These are phyloP conservation scores for Lochmaea capreae DNA, from an alignment of 2,888 invertebrate species.

Conservation along the genomic window DNA sequence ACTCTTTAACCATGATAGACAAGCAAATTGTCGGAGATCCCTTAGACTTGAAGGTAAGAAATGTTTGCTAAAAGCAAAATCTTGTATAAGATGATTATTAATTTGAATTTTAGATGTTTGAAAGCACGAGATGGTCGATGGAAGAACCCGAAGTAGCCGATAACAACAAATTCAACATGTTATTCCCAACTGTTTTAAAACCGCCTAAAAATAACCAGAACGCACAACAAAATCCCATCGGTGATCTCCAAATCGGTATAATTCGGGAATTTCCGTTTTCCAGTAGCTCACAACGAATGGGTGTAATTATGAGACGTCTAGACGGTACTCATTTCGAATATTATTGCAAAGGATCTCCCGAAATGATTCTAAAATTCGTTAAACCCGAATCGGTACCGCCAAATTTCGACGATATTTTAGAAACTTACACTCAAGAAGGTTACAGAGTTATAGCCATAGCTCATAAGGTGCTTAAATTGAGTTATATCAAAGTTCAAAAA, in stretches of 20 bases:
- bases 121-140: constrained; percentile 90
- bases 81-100: no score
- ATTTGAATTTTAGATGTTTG: constrained; percentile 81
- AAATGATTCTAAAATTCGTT: constrained; percentile 87
- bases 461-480: constrained; percentile 77
- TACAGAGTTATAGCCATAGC: constrained; percentile 93
- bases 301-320: constrained; percentile 84
- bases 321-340: constrained; percentile 65
- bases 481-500: constrained; percentile 79
- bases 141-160: constrained; percentile 91
- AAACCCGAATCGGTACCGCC: constrained; percentile 81
- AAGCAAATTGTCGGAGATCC: constrained; percentile 93
- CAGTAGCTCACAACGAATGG: constrained; percentile 89
- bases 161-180: constrained; percentile 84
- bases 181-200: constrained; percentile 88
- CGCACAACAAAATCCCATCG: constrained; percentile 50
- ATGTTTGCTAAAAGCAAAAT: background rate
- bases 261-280: constrained; percentile 81
- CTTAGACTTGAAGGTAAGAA: constrained; percentile 83
- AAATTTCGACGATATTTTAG: constrained; percentile 81
- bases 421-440: constrained; percentile 90
- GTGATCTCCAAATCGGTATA: constrained; percentile 78
- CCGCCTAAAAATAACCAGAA: constrained; percentile 66
- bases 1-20: constrained; percentile 91
- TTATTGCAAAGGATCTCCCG: constrained; percentile 79